Evolutionary conservation across 2,797 vertebrate species (phyloP), one percentile per base, ranked within the genome.

Genomic region (Neopelma chrysocephalum): DNA sequence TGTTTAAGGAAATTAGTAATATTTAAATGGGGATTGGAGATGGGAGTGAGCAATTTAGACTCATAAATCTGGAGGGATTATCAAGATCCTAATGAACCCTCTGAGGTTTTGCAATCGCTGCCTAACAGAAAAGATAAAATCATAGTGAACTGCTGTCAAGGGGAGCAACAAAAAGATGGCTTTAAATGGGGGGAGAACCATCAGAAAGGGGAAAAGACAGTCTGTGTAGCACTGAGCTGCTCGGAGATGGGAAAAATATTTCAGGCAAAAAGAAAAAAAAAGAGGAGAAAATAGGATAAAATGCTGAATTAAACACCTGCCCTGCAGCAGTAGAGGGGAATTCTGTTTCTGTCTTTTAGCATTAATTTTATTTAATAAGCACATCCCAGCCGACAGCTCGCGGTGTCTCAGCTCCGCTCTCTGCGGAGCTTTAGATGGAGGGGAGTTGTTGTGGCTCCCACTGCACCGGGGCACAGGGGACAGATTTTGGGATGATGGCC

Each of bases 1-100:
- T 79, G 85, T 95, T 94, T 88, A 93, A 96, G 89, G 93, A 90
- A 82, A 96, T 96, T 89, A 96, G 85, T 96, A 93, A 95, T 89
- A 82, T 96, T 97, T 97, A 94, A 97, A 97, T 91, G 89, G 90
- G 93, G 79, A 84, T 79, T 91, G 71, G 84, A 94, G 92, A 96
- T 85, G 89, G 93, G 84, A 95, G 90, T 60, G 92, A 94, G 93
- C 85, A 58, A 86, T 97, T 96, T 95, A 96, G 96, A 54, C 90
- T 97, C 96, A 98, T 98, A 98, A 98, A 98, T 98, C 97, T 97
- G 94, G 91, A 94, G 96, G 96, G 96, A 97, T 97, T 97, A 97
- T 96, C 95, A 94, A 91, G 94, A 93, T 92, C 70, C 95, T 98
- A 98, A 98, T 97, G 97, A 98, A 97, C 92, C 96, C 95, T 93